Base-by-base conservation (phyloP, 2,888 invertebrate species). In the Nemoura dubitans region DNA sequence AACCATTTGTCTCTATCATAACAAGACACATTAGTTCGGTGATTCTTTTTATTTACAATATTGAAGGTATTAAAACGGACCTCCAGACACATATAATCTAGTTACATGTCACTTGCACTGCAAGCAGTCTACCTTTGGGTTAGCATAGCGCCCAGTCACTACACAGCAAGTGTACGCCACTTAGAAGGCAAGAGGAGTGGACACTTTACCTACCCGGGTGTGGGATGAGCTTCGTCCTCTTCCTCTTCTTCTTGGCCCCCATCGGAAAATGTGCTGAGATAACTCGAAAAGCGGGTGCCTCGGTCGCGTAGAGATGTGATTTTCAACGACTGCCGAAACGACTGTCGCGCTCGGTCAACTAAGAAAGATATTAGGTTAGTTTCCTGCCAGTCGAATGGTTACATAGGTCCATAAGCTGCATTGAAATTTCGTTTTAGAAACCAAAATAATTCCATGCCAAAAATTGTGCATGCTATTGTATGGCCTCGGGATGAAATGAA, bases 271-370 rank as follows among this genome's bases (percentile, higher is more conserved):
- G 76, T 29, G 25, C 42, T 83, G 3, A 42, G 59, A 81, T 29
- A 76, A 21, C 76, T 29, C 6, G 25, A 80, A 26, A 76, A 28
- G 6, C 27, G 27, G 27, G 76, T 76, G 85, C 30, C 80, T 36
- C 77, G 36, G 36, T 83, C 83, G 1, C 77, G 43, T 14, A 76
- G 78, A n/a, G 76, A 2, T n/a, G 81, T 86, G 76, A 87, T 86
- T 80, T 84, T 87, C 86, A 89, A 87, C 26, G 89, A 88, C 85
- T 89, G 89, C n/a, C 89, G 88, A 85, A 91, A 90, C 28, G 90
- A 90, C 89, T 91, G 91, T 81, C 95, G 92, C 87, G 95, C 95
- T 91, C 95, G 93, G 92, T 94, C 94, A 90, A 94, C 94, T 94
- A 90, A 89, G 42, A 88, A 78, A 59, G 80, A 85, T 87, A 59